Base-by-base conservation (phyloP, 2,888 invertebrate species). In the Megalurothrips usitatus region DNA sequence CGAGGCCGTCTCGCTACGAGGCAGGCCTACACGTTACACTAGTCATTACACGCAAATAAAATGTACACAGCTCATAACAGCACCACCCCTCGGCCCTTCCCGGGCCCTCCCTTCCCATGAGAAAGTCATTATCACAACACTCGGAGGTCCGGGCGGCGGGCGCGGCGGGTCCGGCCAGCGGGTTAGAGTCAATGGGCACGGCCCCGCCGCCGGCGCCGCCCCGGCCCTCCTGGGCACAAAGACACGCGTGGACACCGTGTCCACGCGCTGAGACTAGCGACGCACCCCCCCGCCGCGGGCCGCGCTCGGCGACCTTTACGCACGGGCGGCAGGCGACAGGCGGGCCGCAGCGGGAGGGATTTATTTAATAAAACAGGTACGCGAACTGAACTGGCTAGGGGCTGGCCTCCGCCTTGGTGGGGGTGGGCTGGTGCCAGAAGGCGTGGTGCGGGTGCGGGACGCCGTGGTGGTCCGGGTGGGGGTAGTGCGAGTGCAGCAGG, bases 391-490 rank as follows among this genome's bases (percentile, higher is more conserved):
- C 34, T 9, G 23, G 26, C 26, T 26, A 75, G 26, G 68, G 68
- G 9, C 68, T 75, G 26, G 68, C 68, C 68, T 75, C 68, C 68
- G n/a, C 23, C 68, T 75, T 75, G 68, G 68, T 75, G 68, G 68
- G 68, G 26, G n/a, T n/a, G 68, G 68, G 68, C 23, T 75, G 68
- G 68, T 75, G 68, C 68, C 68, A 75, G 68, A 75, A 75, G 26
- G 68, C 68, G 80, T 26, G 79, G 82, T 19, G 83, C 75, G 83
- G 80, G 82, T 81, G 17, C 83, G 82, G 49, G 83, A 83, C 79
- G 83, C 83, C 48, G 82, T 83, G 81, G 83, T 82, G 48, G 84
- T 83, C 43, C 83, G 83, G 80, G 83, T 82, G 68, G 82, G 82
- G 58, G 81, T 81, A 52, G 63, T 79, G 80, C 78, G 78, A 19